Base-by-base conservation (phyloP, 2,888 invertebrate genomes). In the Eutolmus rufibarbis region DNA sequence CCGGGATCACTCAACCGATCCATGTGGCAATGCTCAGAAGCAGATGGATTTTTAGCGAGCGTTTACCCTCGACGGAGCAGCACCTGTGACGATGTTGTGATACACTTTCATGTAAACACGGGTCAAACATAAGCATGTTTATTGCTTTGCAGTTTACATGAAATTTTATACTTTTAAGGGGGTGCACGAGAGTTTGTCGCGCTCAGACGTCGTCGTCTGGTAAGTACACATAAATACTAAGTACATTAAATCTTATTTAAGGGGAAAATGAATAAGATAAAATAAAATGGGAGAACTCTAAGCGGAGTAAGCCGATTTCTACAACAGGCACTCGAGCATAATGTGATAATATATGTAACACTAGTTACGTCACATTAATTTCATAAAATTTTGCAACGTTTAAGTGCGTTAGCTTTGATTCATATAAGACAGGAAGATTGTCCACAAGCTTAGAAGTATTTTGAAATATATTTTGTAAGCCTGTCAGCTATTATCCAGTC, bases 191-290 rank as follows among this genome's bases (percentile, higher is more conserved):
- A 19, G 66, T 57, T 57, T 9, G 57, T 57, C 57, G 57, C 19
- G 8, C 2, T 66, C 23, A 66, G 23, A 28, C 66, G 12, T 16
- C 43, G 40, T 28, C 28, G 51, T 51, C 51, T 51, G 66, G 66
- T 66, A 66, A 28, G 43, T 28, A 79, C 56, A 79, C 31, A 23
- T 77, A 46, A 46, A 46, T 79, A 79, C 28, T 79, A 51, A 51
- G 79, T 28, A 79, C 79, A 79, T 79, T 79, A 79, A 79, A 79
- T 79, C 79, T 79, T 79, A 46, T 79, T 79, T 79, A 79, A 79
- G 51, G 66, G 28, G 23, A 19, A 79, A 51, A 28, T 23, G 46
- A 79, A 79, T 46, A 79, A 79, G 46, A 79, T 23, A 43, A 43
- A 28, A 79, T 40, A 79, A 79, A 40, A 46, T 12, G 40, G 28